Evolutionary conservation across 1,140 invertebrate species (phyloP).

Genomic region (Diabrotica undecimpunctata): DNA sequence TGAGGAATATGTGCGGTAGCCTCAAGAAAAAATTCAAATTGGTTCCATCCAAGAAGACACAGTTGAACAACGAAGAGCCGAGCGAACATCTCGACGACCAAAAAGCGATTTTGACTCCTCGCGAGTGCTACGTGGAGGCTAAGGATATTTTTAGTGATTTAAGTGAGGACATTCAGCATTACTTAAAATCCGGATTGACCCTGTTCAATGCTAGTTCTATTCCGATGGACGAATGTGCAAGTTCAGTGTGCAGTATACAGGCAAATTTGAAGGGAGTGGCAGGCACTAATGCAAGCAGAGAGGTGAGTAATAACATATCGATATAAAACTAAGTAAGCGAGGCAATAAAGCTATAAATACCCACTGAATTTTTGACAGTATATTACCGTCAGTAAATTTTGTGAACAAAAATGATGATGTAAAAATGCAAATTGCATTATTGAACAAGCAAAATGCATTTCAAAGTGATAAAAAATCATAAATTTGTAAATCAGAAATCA

Average conservation of each 20-base stretch:
- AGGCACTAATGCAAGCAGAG: not conserved
- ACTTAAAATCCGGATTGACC: constrained; percentile 27
- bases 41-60: not conserved
- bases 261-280: too few relatives aligned
- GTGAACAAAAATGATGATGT: too few relatives aligned
- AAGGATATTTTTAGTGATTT: constrained; percentile 30
- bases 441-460: too few relatives aligned
- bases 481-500: too few relatives aligned
- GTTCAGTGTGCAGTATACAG: too few relatives aligned
- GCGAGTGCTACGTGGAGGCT: constrained; percentile 26
- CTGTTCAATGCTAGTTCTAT: constrained; percentile 29
- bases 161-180: constrained; percentile 24
- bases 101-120: constrained; percentile 25
- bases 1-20: constrained; percentile 18
- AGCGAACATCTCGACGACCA: constrained; percentile 20
- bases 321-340: not conserved
- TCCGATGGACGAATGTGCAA: constrained; percentile 1
- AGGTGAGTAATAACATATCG: not conserved
- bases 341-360: too few relatives aligned
- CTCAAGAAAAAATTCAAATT: not conserved
- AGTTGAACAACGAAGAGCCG: not conserved
- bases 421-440: too few relatives aligned
- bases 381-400: too few relatives aligned
- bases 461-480: too few relatives aligned
- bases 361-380: too few relatives aligned